Evolutionary conservation across 2,113 vertebrate genomes (phyloP), one percentile per base, ranked within the genome.

Genomic region (Suricata suricatta): DNA sequence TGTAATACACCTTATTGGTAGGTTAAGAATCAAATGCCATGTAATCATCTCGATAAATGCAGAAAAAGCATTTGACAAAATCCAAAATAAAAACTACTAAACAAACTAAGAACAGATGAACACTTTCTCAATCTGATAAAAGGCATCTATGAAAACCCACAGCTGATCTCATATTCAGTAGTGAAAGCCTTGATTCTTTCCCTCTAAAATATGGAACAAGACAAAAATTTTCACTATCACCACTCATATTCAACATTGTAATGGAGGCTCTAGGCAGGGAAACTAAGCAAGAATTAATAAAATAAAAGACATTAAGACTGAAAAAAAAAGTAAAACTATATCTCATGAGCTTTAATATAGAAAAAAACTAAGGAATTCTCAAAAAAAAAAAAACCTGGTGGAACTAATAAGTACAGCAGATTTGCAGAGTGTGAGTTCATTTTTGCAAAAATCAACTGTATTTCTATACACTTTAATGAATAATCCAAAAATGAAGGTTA

Each of bases 241-340:
- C n/a, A 33, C 27, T 86, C 29, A 10, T 41, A 31, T 41, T 90
- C 4, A 10, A 3, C n/a, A 79, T 68, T 84, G 31, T 71, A 57
- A 47, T 69, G 47, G n/a, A 93, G 41, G 38, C 33, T 86, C 25
- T 60, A 74, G 41, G 8, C 4, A 54, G 35, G n/a, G 11, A n/a
- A 96, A 35, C 41, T 92, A 87, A 79, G 21, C 21, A 92, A 88
- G 12, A 96, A 81, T 38, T 60, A 96, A 63, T 57, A 10, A 89
- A 81, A 79, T 47, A 81, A 86, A 95, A 90, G 27, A 14, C 33
- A 84, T 25, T 21, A 15, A 17, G 27, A 91, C 6, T 71, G 69
- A 6, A 60, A 83, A 82, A 82, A 52, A 74, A 92, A 87, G 63
- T 89, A 82, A 79, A 94, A 54, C 54, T 77, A 41, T 90, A 63